Evolutionary conservation across 2,888 invertebrate genomes (phyloP), one percentile per base, ranked within the genome.

Genomic region (Andricus curvator): DNA sequence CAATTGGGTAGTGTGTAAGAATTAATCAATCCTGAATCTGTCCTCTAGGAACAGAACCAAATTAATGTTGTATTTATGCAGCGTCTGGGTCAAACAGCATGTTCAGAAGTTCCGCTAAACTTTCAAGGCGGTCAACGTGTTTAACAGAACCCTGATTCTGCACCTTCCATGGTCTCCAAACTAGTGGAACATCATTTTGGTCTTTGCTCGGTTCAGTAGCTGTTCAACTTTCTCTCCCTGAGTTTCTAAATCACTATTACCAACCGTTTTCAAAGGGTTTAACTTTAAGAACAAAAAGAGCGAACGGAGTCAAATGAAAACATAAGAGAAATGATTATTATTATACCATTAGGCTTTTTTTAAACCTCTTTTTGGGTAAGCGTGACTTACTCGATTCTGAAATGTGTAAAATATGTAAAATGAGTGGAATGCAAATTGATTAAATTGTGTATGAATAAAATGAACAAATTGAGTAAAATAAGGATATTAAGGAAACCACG

Each of bases 121-220:
- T 74, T 74, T 74, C 51, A 74, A 56, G n/a, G 51, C n/a, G 56
- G 70, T 74, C 70, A 74, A 29, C 29, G 56, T 74, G 70, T 56
- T 74, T 56, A 74, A 74, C 56, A 74, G 70, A 74, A 56, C 29
- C n/a, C 70, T 70, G 51, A 70, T 70, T 20, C 8, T 51, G 70
- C 17, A 74, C 33, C n/a, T 74, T n/a, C 29, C 2, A 44, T 15
- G 11, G 13, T 11, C 13, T 44, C 37, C 8, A 37, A 37, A 44
- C 44, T 74, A 62, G 25, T 17, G 25, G 62, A 17, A 56, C 70
- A 70, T 15, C 29, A 4, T 74, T 74, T 74, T 74, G 11, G n/a
- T n/a, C 51, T 70, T 56, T 56, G n/a, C 51, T 29, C n/a, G 11
- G 29, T 51, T 74, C 70, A 74, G 29, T 56, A 33, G 8, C 33